These are phyloP conservation scores for Gerosis bhagava DNA, from an alignment of 2,888 invertebrate genomes.

Conservation along the genomic window DNA sequence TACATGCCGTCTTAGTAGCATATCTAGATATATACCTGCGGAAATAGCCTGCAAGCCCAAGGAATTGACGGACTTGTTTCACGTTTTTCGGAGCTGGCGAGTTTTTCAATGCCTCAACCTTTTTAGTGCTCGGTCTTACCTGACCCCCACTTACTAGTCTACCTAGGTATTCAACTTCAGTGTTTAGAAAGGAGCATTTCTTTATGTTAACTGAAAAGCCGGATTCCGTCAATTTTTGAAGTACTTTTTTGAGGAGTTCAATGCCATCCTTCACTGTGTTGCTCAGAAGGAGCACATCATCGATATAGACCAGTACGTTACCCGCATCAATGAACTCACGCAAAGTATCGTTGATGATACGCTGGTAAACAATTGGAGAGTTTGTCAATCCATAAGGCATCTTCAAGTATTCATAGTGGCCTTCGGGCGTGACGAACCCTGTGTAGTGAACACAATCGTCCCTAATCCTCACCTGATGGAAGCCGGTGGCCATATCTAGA, in stretches of 20 bases:
- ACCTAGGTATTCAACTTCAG: background rate
- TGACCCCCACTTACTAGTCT: background rate
- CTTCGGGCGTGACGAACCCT: conserved; percentile 39
- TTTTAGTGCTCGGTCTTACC: background rate
- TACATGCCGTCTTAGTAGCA: background rate
- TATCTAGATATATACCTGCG: background rate
- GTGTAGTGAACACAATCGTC: conserved; percentile 41
- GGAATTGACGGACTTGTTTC: background rate
- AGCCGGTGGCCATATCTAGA: conserved; percentile 42
- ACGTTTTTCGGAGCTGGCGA: background rate
- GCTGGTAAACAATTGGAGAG: background rate
- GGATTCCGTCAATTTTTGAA: background rate
- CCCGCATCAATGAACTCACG: background rate
- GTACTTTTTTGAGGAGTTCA: too few species aligned
- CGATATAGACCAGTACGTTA: background rate
- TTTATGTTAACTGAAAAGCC: background rate
- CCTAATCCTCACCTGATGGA: conserved; percentile 43
- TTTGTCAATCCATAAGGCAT: background rate
- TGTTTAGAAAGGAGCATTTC: background rate
- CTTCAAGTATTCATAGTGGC: background rate
- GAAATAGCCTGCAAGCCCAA: background rate
- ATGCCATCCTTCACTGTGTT: background rate
- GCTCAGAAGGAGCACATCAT: background rate
- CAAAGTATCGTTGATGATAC: background rate
- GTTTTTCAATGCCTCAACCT: background rate